These are phyloP conservation scores for Gallinago stenura DNA, from an alignment of 2,797 vertebrate species.

Conservation along the genomic window DNA sequence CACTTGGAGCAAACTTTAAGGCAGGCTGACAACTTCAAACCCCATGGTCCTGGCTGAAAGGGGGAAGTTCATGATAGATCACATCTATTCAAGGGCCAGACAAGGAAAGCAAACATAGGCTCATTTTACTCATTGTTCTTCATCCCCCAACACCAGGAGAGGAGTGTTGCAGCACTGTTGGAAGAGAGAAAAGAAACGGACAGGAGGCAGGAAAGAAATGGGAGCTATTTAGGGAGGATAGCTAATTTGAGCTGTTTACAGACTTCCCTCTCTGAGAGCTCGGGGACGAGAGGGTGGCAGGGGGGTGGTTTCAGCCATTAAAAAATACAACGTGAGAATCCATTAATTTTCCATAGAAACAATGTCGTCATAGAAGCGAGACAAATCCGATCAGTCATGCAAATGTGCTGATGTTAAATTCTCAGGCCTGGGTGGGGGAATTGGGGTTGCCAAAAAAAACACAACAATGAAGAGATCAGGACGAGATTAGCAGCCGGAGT, in stretches of 20 bases:
- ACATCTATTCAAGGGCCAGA: conserved; percentile 42
- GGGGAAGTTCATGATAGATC: conserved; percentile 3
- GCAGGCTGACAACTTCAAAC: not conserved
- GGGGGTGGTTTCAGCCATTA: conserved; percentile 59
- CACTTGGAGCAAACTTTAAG: not conserved
- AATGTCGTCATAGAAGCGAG: conserved; percentile 70
- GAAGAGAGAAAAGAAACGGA: conserved; percentile 20
- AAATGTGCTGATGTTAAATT: conserved; percentile 74
- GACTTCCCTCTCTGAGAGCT: not conserved
- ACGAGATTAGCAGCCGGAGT: conserved; percentile 29
- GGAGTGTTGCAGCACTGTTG: conserved; percentile 11
- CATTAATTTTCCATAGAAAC: conserved; percentile 76
- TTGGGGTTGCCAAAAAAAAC: conserved; percentile 48
- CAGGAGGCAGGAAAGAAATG: conserved; percentile 28
- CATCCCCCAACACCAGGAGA: conserved; percentile 38
- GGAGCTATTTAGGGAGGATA: not conserved
- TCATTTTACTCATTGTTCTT: conserved; percentile 46
- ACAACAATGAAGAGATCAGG: conserved; percentile 69
- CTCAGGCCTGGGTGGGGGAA: conserved; percentile 61
- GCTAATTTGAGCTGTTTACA: conserved; percentile 56
- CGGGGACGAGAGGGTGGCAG: not conserved
- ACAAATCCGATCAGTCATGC: conserved; percentile 73
- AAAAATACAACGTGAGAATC: conserved; percentile 69
- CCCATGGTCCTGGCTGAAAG: conserved; percentile 22
- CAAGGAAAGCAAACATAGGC: conserved; percentile 60